A percentile compares a stretch with the other conserved stretches of the same genome.
Evolutionary conservation across 2,888 invertebrate species (phyloP).

Genomic region (Liposcelis brunnea): DNA sequence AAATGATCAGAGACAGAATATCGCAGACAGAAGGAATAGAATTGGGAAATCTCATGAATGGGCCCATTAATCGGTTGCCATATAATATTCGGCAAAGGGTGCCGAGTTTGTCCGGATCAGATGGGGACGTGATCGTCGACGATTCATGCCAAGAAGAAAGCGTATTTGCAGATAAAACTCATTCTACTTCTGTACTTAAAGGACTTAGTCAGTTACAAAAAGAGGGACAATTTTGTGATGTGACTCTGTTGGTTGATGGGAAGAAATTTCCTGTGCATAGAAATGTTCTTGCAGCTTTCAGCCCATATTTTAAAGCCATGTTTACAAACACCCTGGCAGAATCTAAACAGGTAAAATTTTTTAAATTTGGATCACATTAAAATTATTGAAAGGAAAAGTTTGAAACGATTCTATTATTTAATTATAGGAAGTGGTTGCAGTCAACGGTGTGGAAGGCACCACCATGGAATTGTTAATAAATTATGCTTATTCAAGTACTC

Average conservation of each 20-base stretch:
- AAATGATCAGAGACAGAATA: too few species aligned
- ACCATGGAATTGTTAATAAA: constrained; percentile 26
- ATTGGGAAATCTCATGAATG: too few species aligned
- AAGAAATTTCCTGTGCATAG: constrained; percentile 27
- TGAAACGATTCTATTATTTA: too few species aligned
- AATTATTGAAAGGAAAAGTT: too few species aligned
- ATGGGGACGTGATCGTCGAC: too few species aligned
- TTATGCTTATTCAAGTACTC: constrained; percentile 27
- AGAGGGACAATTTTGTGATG: constrained; percentile 26
- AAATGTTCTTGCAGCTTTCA: constrained; percentile 28
- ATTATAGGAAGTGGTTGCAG: constrained; percentile 21
- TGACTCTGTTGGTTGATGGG: constrained; percentile 26
- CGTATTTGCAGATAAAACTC: too few species aligned
- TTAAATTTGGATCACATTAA: too few species aligned
- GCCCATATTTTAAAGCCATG: constrained; percentile 30
- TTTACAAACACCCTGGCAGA: constrained; percentile 27
- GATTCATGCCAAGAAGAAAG: too few species aligned
- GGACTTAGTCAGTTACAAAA: constrained; percentile 24
- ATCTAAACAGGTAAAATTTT: constrained; percentile 21
- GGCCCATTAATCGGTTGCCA: too few species aligned
- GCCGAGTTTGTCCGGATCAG: too few species aligned
- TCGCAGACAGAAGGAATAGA: too few species aligned
- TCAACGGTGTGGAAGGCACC: constrained; percentile 27
- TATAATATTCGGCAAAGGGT: too few species aligned
- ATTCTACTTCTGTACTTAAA: neutral